These are phyloP conservation scores for Diadromus collaris DNA, from an alignment of 2,888 invertebrate genomes.

Conservation along the genomic window DNA sequence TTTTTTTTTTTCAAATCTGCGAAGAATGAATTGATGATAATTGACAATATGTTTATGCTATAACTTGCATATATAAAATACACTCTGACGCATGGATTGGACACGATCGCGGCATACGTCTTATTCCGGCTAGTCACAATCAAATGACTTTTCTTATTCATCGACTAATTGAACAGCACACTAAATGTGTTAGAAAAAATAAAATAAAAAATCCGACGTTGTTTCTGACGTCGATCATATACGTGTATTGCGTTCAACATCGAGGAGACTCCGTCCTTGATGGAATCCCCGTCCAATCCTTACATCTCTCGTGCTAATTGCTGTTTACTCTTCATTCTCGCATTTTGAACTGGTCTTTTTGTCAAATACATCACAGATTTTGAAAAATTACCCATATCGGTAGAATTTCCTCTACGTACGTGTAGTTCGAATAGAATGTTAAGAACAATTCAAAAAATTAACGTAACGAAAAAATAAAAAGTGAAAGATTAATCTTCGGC, in stretches of 20 bases:
- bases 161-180: background rate
- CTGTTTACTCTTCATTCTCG: constrained; percentile 1
- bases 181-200: background rate
- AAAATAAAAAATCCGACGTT: too few relatives aligned
- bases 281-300: background rate
- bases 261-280: constrained; percentile 11
- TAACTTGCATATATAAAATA: constrained; percentile 2
- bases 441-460: background rate
- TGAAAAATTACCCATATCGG: background rate
- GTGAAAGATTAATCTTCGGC: too few relatives aligned
- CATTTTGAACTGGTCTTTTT: constrained; percentile 2
- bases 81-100: constrained; percentile 9
- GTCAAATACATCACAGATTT: background rate
- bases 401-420: background rate
- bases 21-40: background rate
- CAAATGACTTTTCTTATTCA: constrained; percentile 30
- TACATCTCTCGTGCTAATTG: background rate
- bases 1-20: too few relatives aligned
- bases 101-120: constrained; percentile 15
- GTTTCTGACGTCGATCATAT: background rate
- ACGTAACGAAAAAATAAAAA: too few relatives aligned
- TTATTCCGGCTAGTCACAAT: background rate
- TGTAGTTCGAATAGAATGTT: background rate
- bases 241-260: constrained; percentile 1
- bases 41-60: background rate